A percentile compares a stretch with the other conserved stretches of the same genome.
Conservation (phyloP, 2,113 vertebrate species). For the Vidua macroura region DNA sequence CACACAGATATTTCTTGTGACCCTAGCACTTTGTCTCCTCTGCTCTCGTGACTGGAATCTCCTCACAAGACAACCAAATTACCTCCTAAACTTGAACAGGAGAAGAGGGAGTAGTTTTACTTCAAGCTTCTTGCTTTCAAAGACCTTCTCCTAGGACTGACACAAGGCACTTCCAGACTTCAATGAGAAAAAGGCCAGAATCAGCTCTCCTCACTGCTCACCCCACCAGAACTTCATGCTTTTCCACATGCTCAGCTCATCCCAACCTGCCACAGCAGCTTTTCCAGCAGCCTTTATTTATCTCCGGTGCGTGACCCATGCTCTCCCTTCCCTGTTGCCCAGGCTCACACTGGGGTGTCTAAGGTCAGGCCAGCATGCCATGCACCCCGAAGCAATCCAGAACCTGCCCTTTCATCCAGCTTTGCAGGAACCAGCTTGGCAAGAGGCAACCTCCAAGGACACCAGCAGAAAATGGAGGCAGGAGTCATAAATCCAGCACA, state of each 20-base stretch:
- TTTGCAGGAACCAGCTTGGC: neutral
- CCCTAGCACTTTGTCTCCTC: neutral
- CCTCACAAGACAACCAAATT: neutral
- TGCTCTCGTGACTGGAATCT: neutral
- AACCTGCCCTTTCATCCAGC: neutral
- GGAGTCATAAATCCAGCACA: neutral
- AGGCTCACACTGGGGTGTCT: rapidly evolving
- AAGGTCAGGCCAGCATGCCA: rapidly evolving
- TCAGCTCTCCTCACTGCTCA: neutral
- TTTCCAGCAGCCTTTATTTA: neutral
- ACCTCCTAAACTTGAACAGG: neutral
- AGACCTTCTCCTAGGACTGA: neutral
- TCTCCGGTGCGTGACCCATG: rapidly evolving
- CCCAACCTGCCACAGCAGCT: rapidly evolving
- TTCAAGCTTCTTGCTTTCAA: neutral
- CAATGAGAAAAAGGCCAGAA: neutral
- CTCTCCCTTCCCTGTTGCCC: neutral
- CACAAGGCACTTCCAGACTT: neutral
- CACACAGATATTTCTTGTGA: rapidly evolving
- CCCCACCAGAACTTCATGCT: neutral
- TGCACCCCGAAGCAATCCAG: rapidly evolving
- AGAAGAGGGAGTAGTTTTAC: neutral
- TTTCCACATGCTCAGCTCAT: neutral
- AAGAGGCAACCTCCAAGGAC: neutral
- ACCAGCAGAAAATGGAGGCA: neutral